Evolutionary conservation across 35 echinoderm and acorn worm genomes (phyloP).

Genomic region (Patiria miniata): DNA sequence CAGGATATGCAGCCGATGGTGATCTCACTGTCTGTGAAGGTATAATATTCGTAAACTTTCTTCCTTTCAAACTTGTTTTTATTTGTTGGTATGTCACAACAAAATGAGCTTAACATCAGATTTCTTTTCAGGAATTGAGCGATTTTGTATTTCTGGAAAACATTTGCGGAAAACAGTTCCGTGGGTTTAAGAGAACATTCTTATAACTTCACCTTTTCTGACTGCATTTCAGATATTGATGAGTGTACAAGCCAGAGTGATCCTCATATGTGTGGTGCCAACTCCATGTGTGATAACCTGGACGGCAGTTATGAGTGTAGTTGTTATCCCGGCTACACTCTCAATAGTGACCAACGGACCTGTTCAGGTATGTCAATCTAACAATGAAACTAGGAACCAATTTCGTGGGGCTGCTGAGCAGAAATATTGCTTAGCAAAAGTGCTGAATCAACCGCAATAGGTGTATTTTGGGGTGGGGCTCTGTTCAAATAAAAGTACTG

Average conservation of each 20-base stretch:
- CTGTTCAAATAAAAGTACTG: not conserved
- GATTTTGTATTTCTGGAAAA: not conserved
- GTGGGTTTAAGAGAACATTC: not conserved
- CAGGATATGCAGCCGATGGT: no score
- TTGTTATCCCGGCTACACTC: conserved; percentile 36
- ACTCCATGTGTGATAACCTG: conserved; percentile 26
- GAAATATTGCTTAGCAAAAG: not conserved
- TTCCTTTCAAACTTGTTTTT: no score
- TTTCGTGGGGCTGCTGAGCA: no score
- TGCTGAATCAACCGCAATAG: not conserved
- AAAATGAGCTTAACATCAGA: not conserved
- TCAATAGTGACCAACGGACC: conserved; percentile 43
- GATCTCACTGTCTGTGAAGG: no score
- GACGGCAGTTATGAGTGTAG: conserved; percentile 40
- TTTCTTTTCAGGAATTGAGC: no score
- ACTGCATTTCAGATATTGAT: conserved; percentile 41
- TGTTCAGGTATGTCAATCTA: conserved; percentile 69
- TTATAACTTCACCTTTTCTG: not conserved
- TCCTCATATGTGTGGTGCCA: not conserved
- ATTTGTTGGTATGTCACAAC: not conserved
- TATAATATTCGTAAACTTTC: no score
- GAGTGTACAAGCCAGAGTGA: conserved; percentile 39
- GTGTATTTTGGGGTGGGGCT: no score
- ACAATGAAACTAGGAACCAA: no score
- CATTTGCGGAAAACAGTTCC: not conserved